Conservation (phyloP, 2,797 vertebrate genomes). For the Carapus acus region DNA sequence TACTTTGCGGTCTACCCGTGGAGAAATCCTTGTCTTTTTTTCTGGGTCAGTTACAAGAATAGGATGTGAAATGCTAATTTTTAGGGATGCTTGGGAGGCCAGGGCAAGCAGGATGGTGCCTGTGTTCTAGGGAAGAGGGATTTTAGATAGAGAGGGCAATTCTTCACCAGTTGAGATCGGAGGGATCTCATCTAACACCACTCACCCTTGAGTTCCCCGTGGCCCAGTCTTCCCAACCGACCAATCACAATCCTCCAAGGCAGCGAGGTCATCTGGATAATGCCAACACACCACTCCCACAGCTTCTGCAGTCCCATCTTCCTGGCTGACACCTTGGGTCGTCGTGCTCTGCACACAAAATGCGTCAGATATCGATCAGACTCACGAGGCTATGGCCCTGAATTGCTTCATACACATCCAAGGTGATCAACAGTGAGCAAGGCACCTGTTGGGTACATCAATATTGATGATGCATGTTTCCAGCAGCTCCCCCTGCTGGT, state of each 20-base stretch:
- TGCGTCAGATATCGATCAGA: too few species aligned
- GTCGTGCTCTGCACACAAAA: constrained; percentile 74
- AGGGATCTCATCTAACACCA: neutral
- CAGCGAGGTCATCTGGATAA: constrained; percentile 94
- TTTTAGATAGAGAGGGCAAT: neutral
- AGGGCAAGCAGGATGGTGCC: neutral
- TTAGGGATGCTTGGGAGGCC: neutral
- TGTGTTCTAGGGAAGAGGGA: neutral
- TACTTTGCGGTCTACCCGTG: neutral
- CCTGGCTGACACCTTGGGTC: constrained; percentile 87
- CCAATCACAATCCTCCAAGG: constrained; percentile 98
- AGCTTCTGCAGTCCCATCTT: constrained; percentile 95
- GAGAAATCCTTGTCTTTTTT: neutral
- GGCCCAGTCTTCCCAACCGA: constrained; percentile 88
- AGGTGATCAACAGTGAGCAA: too few species aligned
- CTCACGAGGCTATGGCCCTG: neutral
- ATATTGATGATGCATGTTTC: constrained; percentile 95
- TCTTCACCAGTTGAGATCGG: too few species aligned
- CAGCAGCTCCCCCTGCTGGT: constrained; percentile 90
- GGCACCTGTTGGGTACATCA: constrained; percentile 90
- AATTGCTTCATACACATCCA: too few species aligned
- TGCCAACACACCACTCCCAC: constrained; percentile 95
- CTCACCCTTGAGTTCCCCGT: constrained; percentile 92
- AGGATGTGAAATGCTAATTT: neutral
- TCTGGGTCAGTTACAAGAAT: neutral